Evolutionary conservation across 2,797 vertebrate species (phyloP).

Genomic region (Cyprinella venusta): DNA sequence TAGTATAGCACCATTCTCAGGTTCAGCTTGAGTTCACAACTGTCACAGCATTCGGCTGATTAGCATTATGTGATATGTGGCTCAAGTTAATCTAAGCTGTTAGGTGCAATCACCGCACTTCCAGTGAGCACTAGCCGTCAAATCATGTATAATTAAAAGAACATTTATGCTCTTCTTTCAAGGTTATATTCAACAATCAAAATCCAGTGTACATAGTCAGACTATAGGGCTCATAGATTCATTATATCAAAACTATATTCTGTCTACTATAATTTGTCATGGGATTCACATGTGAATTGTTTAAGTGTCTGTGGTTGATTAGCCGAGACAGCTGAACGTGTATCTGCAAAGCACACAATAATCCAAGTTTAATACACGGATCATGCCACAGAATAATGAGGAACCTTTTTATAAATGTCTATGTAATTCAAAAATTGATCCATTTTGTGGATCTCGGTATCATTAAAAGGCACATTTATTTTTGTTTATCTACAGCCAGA

Average conservation of each 20-base stretch:
- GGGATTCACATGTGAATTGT: constrained; percentile 19
- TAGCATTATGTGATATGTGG: constrained; percentile 43
- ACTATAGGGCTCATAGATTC: neutral
- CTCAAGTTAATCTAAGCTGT: constrained; percentile 37
- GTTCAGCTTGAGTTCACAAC: constrained; percentile 50
- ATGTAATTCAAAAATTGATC: constrained; percentile 69
- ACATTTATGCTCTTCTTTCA: constrained; percentile 10
- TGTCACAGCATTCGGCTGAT: constrained; percentile 49
- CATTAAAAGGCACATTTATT: constrained; percentile 56
- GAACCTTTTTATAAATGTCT: constrained; percentile 65
- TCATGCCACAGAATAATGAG: constrained; percentile 61
- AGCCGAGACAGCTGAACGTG: constrained; percentile 44
- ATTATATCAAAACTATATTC: neutral
- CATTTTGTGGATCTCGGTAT: constrained; percentile 68
- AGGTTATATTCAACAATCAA: constrained; percentile 19
- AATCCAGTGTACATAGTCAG: neutral
- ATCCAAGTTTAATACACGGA: constrained; percentile 57
- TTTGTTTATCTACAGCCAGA: constrained; percentile 62
- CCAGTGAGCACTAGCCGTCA: constrained; percentile 21
- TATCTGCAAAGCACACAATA: constrained; percentile 53
- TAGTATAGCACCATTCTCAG: constrained; percentile 7
- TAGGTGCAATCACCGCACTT: constrained; percentile 26
- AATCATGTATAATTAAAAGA: constrained; percentile 43
- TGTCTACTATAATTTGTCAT: neutral
- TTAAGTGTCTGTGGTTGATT: constrained; percentile 41